Conservation (phyloP, 2,797 vertebrate genomes). For the Paramormyrops hopkinsi region DNA sequence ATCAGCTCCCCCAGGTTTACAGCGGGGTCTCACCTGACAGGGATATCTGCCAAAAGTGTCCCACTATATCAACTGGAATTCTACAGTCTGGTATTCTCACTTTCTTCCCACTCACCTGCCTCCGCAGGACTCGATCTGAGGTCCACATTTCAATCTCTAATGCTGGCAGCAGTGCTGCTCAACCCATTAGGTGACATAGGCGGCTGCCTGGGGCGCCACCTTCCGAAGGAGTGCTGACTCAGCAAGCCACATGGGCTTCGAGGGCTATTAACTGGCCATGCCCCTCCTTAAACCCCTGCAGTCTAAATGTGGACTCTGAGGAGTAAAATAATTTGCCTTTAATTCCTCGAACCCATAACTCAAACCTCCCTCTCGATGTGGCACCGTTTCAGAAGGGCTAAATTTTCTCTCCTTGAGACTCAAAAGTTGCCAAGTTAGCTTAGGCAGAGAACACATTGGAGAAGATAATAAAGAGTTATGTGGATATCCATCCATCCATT, state of each 20-base stretch:
- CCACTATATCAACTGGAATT: background rate
- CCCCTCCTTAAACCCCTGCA: background rate
- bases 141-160: background rate
- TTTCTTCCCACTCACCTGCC: conserved; percentile 6
- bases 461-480: background rate
- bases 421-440: background rate
- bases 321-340: background rate
- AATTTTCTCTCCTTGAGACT: background rate
- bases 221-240: background rate
- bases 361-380: background rate
- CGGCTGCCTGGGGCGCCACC: background rate
- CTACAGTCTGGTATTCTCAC: background rate
- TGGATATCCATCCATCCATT: background rate
- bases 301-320: background rate
- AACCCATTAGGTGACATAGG: background rate
- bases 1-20: background rate
- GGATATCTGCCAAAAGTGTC: background rate
- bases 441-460: background rate
- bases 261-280: background rate
- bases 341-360: background rate
- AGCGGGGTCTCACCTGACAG: background rate
- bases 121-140: background rate
- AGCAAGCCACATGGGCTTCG: background rate
- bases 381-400: background rate
- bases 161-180: background rate